These are phyloP conservation scores for Acanthosepion pharaonis DNA, from an alignment of 2,888 invertebrate species.

Conservation along the genomic window DNA sequence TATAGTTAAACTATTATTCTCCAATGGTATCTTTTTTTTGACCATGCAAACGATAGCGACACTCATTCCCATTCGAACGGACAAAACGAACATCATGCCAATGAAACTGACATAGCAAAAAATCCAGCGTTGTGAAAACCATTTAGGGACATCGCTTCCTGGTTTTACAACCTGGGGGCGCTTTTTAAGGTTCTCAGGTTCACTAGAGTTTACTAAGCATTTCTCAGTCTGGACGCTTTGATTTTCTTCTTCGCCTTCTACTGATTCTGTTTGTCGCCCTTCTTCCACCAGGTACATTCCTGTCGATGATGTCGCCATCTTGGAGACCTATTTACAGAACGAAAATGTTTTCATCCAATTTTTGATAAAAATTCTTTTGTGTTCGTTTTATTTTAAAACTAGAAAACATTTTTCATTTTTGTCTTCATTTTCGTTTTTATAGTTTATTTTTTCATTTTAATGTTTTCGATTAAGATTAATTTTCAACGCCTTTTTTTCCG, in stretches of 20 bases:
- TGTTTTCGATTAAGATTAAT: too few species aligned
- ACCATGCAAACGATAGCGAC: constrained; percentile 64
- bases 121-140: constrained; percentile 58
- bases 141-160: constrained; percentile 49
- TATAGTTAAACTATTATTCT: background rate
- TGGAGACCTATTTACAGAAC: background rate
- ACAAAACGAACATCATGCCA: constrained; percentile 57
- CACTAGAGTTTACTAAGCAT: background rate
- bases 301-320: background rate
- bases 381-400: background rate
- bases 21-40: constrained; percentile 48
- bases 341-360: background rate
- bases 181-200: background rate
- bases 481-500: too few species aligned
- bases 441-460: too few species aligned
- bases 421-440: too few species aligned
- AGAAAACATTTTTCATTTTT: too few species aligned
- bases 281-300: background rate
- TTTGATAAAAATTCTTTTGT: background rate
- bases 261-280: background rate
- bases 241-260: background rate
- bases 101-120: constrained; percentile 57
- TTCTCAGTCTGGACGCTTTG: background rate
- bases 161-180: background rate
- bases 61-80: constrained; percentile 76